phyloP scores from a whole-genome alignment of 2,113 vertebrate species.

The Sakesphorus luctuosus region DNA sequence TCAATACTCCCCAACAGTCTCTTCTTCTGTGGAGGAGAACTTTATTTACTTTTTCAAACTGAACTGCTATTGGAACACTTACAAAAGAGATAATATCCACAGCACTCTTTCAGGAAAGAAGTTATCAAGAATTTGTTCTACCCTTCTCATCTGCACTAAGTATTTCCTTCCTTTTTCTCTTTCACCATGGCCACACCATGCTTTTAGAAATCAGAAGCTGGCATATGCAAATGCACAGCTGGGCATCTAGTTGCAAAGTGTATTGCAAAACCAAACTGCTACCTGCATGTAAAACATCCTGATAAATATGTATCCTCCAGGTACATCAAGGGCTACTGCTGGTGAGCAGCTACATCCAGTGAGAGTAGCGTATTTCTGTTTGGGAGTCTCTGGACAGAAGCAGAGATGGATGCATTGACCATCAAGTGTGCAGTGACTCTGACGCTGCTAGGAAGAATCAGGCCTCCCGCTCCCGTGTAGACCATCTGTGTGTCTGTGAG shows the following conservation, averaged over 20 bases:
- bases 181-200: background rate
- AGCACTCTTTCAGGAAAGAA: background rate
- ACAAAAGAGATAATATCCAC: background rate
- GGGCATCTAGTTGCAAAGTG: background rate
- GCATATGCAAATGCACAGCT: rapidly evolving
- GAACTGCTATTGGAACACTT: background rate
- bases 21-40: background rate
- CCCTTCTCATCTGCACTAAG: background rate
- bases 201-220: background rate
- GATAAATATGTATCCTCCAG: background rate
- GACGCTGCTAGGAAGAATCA: background rate
- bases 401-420: background rate
- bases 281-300: background rate
- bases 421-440: background rate
- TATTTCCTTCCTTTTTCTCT: background rate
- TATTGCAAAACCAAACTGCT: background rate
- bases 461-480: background rate
- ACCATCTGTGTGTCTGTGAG: background rate
- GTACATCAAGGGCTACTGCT: background rate
- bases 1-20: background rate
- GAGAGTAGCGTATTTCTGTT: background rate
- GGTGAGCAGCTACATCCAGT: background rate
- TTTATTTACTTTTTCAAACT: constrained; percentile 10
- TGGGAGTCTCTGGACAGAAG: background rate
- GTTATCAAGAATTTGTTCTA: background rate